Base-by-base conservation (phyloP, 2,888 invertebrate species). In the Eristalis pertinax region DNA sequence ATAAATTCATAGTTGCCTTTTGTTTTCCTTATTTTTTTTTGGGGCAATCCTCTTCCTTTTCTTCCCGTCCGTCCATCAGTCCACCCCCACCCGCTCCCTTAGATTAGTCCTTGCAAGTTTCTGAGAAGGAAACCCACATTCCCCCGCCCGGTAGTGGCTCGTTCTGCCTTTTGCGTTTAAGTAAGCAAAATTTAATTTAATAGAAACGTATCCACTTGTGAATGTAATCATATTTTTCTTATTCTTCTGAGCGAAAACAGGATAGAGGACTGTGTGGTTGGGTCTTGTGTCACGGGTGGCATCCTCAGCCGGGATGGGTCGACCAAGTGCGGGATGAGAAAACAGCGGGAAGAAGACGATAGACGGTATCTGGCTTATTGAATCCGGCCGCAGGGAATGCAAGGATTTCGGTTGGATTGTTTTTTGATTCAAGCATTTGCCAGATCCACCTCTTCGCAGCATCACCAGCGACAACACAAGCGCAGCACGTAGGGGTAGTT, bases 201-300 rank as follows among this genome's bases (percentile, higher is more conserved):
- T 87, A 87, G 84, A 87, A 87, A 87, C 79, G 87, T 87, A 87
- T 87, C 87, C 87, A 87, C 87, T 87, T 87, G 87, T 87, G 87
- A 87, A 84, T 84, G 87, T 87, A 87, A 87, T 87, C 87, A 87
- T 87, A 87, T 87, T 87, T 87, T 87, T 84, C 79, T 83, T 83
- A 84, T 84, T 79, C 76, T 79, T 84, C 75, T 76, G 62, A 72
- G 67, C 67, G 72, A 75, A 72, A 78, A 83, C 75, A 74, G 74
- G 78, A 75, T 68, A 75, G 74, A 38, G 26, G 60, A 67, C 64
- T 79, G 75, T 73, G 63, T 56, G 68, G 72, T 5, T 41, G 63
- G 32, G 68, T 60, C 75, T 79, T 87, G 67, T 83, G 43, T 78
- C 82, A 70, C 78, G 60, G 65, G 13, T 65, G 63, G 32, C 15